These are phyloP conservation scores for Misgurnus anguillicaudatus DNA, from an alignment of 2,113 vertebrate species.

Conservation along the genomic window DNA sequence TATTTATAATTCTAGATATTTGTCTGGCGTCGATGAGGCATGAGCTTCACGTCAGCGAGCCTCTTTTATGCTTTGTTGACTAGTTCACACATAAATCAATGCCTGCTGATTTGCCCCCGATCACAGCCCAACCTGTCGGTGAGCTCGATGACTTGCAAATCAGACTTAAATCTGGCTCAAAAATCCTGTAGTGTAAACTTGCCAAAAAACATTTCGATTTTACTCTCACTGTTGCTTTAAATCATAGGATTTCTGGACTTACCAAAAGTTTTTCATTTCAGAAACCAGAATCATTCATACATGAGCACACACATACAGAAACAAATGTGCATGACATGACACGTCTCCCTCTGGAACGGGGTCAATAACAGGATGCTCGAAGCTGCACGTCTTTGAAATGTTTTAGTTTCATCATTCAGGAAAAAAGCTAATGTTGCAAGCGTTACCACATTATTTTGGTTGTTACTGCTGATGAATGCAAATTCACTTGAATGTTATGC, in stretches of 20 bases:
- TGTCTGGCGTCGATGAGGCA: no score
- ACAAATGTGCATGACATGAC: background rate
- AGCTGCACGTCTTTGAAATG: slow-evolving; percentile 1
- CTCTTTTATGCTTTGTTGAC: no score
- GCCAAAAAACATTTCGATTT: background rate
- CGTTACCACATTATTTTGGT: background rate
- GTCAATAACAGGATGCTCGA: background rate
- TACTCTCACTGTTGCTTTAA: background rate
- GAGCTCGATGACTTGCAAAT: no score
- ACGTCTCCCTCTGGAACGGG: background rate
- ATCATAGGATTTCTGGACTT: background rate
- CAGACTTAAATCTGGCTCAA: no score
- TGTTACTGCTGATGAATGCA: background rate
- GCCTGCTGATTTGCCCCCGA: no score
- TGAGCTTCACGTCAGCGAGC: no score
- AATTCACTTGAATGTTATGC: background rate
- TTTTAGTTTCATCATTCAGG: background rate
- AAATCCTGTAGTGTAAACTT: no score
- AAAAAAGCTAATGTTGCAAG: slow-evolving; percentile 7
- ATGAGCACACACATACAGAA: no score
- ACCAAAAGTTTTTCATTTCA: background rate
- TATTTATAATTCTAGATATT: no score
- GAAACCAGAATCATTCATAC: background rate
- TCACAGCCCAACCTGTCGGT: no score
- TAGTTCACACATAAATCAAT: no score